Evolutionary conservation across 2,888 invertebrate species (phyloP).

Genomic region (Amphipoea oculea): DNA sequence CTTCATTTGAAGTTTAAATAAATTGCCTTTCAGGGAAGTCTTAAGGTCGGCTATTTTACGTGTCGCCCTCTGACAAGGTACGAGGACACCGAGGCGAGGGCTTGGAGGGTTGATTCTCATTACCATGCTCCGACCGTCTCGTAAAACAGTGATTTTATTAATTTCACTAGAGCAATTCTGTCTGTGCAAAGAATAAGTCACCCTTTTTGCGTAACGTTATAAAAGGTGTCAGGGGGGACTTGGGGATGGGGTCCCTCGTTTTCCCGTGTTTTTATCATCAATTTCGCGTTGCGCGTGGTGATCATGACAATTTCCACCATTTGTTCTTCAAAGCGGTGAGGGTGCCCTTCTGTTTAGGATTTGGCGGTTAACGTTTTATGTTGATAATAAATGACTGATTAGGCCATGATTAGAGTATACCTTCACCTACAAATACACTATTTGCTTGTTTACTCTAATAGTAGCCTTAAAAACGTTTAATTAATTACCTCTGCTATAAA

Average conservation of each 20-base stretch:
- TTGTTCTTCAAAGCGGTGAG: conserved; percentile 12
- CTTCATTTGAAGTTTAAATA: conserved; percentile 61
- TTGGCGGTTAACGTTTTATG: not conserved
- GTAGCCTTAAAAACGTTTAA: not conserved
- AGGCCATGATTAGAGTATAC: not conserved
- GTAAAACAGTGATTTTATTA: conserved; percentile 70
- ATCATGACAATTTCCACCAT: conserved; percentile 39
- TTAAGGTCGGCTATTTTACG: conserved; percentile 61
- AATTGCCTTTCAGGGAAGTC: conserved; percentile 60
- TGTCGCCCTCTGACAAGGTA: conserved; percentile 41
- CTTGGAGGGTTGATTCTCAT: conserved; percentile 61
- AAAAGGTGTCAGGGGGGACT: conserved; percentile 42
- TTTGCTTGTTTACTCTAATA: not conserved
- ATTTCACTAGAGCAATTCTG: conserved; percentile 64
- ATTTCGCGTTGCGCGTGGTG: conserved; percentile 37
- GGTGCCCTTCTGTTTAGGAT: conserved; percentile 20
- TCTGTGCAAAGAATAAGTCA: conserved; percentile 56
- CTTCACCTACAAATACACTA: not conserved
- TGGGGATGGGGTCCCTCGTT: conserved; percentile 10
- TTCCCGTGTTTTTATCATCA: conserved; percentile 42
- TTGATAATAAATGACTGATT: not conserved
- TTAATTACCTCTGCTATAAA: not conserved
- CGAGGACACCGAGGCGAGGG: conserved; percentile 24
- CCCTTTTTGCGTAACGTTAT: conserved; percentile 43
- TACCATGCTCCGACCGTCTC: conserved; percentile 66